Percentiles rank a stretch among this genome's conserved stretches.
Evolutionary conservation across 2,113 vertebrate species (phyloP).

Genomic region (Thomomys bottae): DNA sequence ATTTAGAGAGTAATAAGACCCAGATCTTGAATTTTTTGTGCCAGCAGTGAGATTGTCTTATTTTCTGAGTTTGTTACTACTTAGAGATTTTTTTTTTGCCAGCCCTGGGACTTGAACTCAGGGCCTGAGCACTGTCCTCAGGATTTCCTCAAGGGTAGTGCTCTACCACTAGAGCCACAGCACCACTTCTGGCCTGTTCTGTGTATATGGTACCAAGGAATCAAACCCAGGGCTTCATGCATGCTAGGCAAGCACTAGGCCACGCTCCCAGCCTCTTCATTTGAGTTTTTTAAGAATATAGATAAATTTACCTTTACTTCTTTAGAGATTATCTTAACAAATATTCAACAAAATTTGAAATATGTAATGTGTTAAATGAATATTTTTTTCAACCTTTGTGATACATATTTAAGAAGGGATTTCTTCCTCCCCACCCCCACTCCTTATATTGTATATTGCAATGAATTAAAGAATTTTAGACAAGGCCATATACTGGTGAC

Average conservation of each 20-base stretch:
- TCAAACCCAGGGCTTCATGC: too few species aligned
- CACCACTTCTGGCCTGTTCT: too few species aligned
- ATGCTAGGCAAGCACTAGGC: too few species aligned
- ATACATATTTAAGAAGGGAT: neutral
- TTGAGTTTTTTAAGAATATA: neutral
- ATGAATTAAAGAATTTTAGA: constrained; percentile 3
- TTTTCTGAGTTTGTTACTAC: neutral
- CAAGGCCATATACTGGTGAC: too few species aligned
- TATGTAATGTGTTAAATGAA: constrained; percentile 20
- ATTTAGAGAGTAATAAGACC: neutral
- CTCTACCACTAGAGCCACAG: too few species aligned
- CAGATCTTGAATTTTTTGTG: too few species aligned
- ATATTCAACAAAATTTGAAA: constrained; percentile 23
- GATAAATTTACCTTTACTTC: neutral
- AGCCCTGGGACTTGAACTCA: too few species aligned
- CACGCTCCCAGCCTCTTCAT: too few species aligned
- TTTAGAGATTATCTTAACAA: constrained; percentile 36
- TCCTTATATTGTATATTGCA: neutral
- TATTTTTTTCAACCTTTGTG: neutral
- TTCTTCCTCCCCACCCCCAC: neutral
- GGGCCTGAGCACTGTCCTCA: too few species aligned
- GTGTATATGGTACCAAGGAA: neutral
- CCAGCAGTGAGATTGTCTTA: neutral
- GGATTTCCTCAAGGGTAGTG: too few species aligned
- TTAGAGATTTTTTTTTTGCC: neutral